Base-by-base conservation (phyloP, 1,140 invertebrate genomes). In the Drosophila ohnishii region DNA sequence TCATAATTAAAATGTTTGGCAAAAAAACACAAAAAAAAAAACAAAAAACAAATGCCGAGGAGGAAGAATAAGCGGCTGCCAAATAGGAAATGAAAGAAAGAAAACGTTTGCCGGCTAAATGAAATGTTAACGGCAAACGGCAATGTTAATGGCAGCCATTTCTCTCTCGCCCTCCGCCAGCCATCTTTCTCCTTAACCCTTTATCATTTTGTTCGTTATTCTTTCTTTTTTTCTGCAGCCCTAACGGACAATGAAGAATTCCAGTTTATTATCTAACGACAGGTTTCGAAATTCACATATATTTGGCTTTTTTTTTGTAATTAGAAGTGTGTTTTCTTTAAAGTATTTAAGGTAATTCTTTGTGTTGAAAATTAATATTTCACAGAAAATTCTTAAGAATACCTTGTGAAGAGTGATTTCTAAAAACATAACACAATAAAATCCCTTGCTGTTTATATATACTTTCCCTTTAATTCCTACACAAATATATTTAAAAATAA, bases 1-100 rank as follows among this genome's bases (percentile, higher is more conserved):
- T 82, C 80, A 82, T 82, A 83, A 82, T 82, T 82, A 82, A 82
- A 82, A 82, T 82, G 75, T 78, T 82, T 83, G 64, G 70, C 63
- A 42, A 30, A 42, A 51, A 32, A 35, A 50, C 30, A 25, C 28
- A 39, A 35, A 34, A 37, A 37, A 16, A 13, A 45, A 39, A 37
- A 3, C 6, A n/a, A 25, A 30, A 16, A 11, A 3, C 6, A 3
- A 7, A 3, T 22, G 22, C 22, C 22, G 7, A 47, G 13, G 25
- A 30, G 51, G 37, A 28, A 56, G 59, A 56, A 42, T 73, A 65
- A 66, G 48, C 60, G 74, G 57, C 57, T 53, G 44, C 56, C 74
- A 62, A 63, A 77, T 53, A 58, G 55, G 30, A 76, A 76, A 69
- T 60, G 63, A 69, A 60, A 70, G 63, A 55, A 61, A 57, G 42